These are phyloP conservation scores for Syrista parreyssii DNA, from an alignment of 2,888 invertebrate genomes.

Conservation along the genomic window DNA sequence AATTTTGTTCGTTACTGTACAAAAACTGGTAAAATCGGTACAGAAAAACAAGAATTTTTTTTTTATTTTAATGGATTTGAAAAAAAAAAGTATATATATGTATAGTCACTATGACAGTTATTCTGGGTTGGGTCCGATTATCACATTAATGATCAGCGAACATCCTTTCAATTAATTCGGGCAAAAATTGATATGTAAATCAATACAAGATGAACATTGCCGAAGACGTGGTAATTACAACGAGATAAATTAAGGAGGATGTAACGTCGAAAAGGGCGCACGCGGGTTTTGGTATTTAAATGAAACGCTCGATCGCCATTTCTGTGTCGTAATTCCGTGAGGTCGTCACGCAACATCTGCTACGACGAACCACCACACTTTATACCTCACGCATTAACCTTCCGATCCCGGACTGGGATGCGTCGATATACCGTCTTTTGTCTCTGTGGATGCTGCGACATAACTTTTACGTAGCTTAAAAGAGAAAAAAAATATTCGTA, in stretches of 20 bases:
- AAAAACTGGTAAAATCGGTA: background rate
- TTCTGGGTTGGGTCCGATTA: background rate
- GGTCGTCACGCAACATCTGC: background rate
- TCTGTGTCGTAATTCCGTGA: background rate
- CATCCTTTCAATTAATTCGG: background rate
- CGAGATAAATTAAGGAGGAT: background rate
- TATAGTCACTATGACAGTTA: background rate
- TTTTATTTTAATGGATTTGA: no score
- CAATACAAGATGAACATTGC: background rate
- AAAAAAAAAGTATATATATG: no score
- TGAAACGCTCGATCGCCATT: background rate
- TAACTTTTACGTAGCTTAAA: background rate
- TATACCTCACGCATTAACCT: background rate
- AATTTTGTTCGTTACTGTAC: background rate
- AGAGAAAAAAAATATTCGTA: background rate
- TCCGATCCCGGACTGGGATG: background rate
- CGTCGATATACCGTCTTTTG: background rate
- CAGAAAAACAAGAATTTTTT: background rate
- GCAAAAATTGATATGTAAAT: background rate
- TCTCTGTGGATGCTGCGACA: background rate
- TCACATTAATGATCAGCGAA: background rate
- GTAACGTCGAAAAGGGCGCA: background rate
- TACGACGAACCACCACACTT: background rate
- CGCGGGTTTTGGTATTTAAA: background rate
- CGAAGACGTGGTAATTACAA: background rate